Evolutionary conservation across 2,888 invertebrate species (phyloP).

Genomic region (Conops quadrifasciatus): DNA sequence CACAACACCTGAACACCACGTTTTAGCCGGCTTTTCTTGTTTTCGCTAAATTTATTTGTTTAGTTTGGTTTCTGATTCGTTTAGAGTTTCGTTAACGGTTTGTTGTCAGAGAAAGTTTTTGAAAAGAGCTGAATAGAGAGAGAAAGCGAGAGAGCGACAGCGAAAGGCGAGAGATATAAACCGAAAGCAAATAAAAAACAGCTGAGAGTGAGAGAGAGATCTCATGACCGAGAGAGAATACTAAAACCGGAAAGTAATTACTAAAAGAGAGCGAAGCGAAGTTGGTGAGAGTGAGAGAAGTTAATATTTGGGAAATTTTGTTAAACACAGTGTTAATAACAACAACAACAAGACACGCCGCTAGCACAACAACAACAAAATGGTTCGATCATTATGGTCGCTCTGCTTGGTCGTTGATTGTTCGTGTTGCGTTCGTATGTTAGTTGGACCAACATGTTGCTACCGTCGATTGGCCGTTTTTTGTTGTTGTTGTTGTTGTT

Average conservation of each 20-base stretch:
- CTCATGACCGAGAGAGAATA: not conserved
- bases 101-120: not conserved
- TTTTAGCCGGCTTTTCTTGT: conserved; percentile 15
- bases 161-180: too few relatives aligned
- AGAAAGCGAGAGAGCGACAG: too few relatives aligned
- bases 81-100: not conserved
- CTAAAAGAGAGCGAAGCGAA: not conserved
- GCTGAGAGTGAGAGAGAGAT: not conserved
- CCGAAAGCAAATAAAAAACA: too few relatives aligned
- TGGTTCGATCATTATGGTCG: not conserved
- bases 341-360: too few relatives aligned
- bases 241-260: not conserved
- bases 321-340: too few relatives aligned
- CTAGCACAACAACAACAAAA: not conserved
- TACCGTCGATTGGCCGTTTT: not conserved
- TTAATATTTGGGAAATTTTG: too few relatives aligned
- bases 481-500: not conserved
- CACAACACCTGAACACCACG: not conserved
- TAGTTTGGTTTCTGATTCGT: too few relatives aligned
- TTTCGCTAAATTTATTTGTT: not conserved
- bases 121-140: too few relatives aligned
- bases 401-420: not conserved
- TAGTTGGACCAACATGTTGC: too few relatives aligned
- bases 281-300: not conserved
- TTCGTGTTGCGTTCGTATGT: too few relatives aligned